Conservation (phyloP, 92 coral and sea anemone species). For the Virgularia gustaviana region DNA sequence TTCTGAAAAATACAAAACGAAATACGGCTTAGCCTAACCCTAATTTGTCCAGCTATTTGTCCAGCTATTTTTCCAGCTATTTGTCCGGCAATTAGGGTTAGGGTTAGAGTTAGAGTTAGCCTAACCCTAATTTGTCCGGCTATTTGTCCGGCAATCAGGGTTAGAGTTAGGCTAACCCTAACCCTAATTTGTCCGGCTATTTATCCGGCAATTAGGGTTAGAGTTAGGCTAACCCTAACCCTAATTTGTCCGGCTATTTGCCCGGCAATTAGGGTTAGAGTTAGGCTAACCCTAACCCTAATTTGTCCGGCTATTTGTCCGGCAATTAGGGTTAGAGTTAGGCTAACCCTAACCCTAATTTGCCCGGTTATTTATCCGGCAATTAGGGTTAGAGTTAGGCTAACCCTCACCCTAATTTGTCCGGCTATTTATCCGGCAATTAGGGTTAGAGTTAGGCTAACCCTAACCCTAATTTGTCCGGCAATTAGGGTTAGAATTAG, state of each 20-base stretch:
- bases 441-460: neutral
- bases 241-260: neutral
- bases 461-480: neutral
- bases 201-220: neutral
- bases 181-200: neutral
- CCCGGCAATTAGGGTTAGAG: neutral
- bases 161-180: neutral
- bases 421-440: neutral
- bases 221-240: neutral
- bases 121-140: neutral
- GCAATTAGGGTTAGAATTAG: neutral
- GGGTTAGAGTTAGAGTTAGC: too few species aligned
- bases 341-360: neutral
- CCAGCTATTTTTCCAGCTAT: neutral
- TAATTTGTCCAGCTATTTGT: neutral
- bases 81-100: neutral
- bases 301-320: neutral
- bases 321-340: neutral
- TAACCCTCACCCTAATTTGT: neutral
- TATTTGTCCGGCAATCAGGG: neutral
- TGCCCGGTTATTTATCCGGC: neutral
- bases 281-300: neutral
- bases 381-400: neutral
- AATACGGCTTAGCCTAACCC: too few species aligned
- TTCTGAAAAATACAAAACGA: constrained; percentile 23